Conservation (phyloP, 64 coral and sea anemone species). For the Pocillopora damicornis region DNA sequence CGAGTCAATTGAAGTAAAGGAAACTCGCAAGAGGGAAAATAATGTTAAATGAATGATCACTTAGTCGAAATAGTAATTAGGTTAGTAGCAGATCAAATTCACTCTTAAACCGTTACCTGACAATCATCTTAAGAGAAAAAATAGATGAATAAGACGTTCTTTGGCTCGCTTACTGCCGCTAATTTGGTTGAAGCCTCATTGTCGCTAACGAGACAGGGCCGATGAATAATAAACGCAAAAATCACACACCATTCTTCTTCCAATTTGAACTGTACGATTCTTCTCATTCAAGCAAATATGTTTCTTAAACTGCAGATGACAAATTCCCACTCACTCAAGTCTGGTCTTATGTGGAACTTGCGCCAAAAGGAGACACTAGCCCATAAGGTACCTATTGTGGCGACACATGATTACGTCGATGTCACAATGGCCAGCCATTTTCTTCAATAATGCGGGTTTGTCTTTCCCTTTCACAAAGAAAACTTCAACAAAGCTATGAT, state of each 20-base stretch:
- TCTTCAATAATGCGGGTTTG: conserved; percentile 34
- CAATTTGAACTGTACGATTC: background rate
- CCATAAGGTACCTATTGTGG: conserved; percentile 18
- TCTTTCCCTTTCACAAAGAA: conserved; percentile 41
- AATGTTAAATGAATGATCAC: no score
- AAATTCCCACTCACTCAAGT: conserved; percentile 30
- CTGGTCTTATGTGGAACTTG: background rate
- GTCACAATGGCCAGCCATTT: conserved; percentile 14
- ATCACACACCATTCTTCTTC: conserved; percentile 4
- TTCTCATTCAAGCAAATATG: background rate
- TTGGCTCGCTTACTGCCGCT: no score
- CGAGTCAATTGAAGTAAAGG: no score
- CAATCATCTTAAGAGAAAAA: no score
- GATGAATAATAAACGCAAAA: conserved; percentile 2
- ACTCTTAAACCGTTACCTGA: no score
- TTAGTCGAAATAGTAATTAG: no score
- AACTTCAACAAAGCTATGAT: conserved; percentile 28
- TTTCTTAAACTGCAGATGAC: conserved; percentile 26
- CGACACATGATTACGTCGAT: conserved; percentile 19
- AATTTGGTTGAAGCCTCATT: conserved; percentile 14
- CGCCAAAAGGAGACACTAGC: background rate
- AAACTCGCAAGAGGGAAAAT: no score
- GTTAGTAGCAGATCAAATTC: no score
- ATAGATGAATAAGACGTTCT: no score
- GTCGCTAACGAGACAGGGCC: background rate